Conservation (phyloP, 2,888 invertebrate species). For the Tinea semifulvella region DNA sequence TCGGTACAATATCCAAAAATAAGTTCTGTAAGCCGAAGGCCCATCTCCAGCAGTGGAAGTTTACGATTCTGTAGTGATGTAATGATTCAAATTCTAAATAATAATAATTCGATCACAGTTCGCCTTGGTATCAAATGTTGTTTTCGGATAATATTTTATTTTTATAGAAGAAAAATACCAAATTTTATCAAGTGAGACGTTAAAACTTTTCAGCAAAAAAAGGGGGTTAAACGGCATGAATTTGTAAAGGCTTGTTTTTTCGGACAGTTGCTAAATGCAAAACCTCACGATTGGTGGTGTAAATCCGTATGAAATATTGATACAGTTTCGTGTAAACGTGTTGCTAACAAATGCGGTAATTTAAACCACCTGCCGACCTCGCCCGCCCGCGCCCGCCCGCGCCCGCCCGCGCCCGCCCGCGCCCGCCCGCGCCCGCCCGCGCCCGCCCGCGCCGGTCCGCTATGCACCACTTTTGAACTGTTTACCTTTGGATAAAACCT, state of each 20-base stretch:
- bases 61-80: too few species aligned
- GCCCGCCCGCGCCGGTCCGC: conserved; percentile 26
- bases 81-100: too few species aligned
- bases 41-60: too few species aligned
- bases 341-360: conserved; percentile 63
- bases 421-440: conserved; percentile 26
- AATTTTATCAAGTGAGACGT: too few species aligned
- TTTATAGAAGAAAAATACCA: too few species aligned
- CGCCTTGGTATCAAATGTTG: too few species aligned
- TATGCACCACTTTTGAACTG: conserved; percentile 56
- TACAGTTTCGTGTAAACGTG: conserved; percentile 67
- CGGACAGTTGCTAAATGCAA: conserved; percentile 49
- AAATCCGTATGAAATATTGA: conserved; percentile 67
- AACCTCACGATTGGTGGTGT: conserved; percentile 54
- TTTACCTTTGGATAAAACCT: conserved; percentile 34
- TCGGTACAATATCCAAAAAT: too few species aligned
- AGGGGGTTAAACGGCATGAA: too few species aligned
- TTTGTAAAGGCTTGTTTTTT: conserved; percentile 26
- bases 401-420: conserved; percentile 29
- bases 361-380: conserved; percentile 56
- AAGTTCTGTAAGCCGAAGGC: too few species aligned
- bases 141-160: too few species aligned
- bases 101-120: too few species aligned
- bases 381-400: conserved; percentile 34
- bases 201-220: too few species aligned